Percentiles rank a stretch among this genome's conserved stretches.
phyloP scores from a whole-genome alignment of 2,113 vertebrate genomes.

The Philantomba maxwellii region DNA sequence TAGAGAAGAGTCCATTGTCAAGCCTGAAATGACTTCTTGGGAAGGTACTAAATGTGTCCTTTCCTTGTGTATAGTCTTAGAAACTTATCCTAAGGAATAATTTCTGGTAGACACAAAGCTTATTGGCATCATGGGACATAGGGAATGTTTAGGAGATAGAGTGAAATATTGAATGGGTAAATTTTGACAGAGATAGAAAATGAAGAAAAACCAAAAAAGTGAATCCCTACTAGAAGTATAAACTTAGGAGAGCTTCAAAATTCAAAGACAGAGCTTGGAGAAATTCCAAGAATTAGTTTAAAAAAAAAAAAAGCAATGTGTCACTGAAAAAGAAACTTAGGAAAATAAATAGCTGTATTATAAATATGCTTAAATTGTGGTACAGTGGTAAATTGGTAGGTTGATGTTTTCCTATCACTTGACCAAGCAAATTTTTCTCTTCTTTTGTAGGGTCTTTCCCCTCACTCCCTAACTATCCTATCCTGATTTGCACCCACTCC shows the following conservation, averaged over 20 bases:
- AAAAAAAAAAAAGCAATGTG: background rate
- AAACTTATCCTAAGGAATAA: background rate
- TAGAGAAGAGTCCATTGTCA: background rate
- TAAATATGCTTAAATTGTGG: background rate
- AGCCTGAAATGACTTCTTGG: background rate
- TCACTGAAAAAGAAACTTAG: background rate
- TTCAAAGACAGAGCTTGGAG: background rate
- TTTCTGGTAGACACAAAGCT: background rate
- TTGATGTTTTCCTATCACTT: background rate
- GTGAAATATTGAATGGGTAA: background rate
- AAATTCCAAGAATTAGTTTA: background rate
- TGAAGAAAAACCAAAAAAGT: background rate
- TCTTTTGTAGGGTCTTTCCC: background rate
- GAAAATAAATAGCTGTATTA: background rate
- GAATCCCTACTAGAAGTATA: background rate
- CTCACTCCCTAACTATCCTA: background rate
- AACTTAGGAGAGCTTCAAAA: background rate
- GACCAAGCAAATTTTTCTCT: background rate
- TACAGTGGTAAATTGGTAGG: background rate
- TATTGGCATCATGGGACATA: background rate
- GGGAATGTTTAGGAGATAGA: background rate
- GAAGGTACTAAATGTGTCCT: background rate
- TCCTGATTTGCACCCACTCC: background rate
- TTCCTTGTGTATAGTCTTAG: background rate
- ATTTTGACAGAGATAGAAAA: background rate